phyloP scores from a whole-genome alignment of 2,888 invertebrate genomes.

The Bombylius major region DNA sequence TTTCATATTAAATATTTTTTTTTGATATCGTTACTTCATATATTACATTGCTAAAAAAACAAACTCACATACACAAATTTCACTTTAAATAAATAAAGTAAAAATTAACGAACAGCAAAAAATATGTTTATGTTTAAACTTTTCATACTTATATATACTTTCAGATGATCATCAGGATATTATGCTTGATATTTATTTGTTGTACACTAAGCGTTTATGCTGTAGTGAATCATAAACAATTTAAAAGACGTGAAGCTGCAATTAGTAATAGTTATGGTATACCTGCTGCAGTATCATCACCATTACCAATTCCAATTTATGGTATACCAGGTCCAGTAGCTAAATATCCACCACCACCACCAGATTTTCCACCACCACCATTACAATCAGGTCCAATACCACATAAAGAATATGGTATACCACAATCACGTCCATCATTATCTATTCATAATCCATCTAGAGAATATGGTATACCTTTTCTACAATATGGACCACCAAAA shows the following conservation, averaged over 20 bases:
- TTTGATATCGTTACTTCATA: too few relatives aligned
- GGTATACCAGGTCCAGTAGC: slow-evolving; percentile 41
- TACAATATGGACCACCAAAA: slow-evolving; percentile 40
- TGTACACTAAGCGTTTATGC: slow-evolving; percentile 13
- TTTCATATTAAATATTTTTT: too few relatives aligned
- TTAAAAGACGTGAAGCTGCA: slow-evolving; percentile 22
- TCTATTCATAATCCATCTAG: slow-evolving; percentile 14
- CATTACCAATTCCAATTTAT: slow-evolving; percentile 45
- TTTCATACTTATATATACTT: slow-evolving; percentile 11
- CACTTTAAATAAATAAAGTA: background rate
- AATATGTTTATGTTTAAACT: background rate
- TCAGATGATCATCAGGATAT: slow-evolving; percentile 20
- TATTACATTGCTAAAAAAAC: too few relatives aligned
- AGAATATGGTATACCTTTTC: slow-evolving; percentile 32
- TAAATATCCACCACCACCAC: slow-evolving; percentile 38
- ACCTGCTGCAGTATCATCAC: slow-evolving; percentile 38
- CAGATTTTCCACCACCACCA: slow-evolving; percentile 36
- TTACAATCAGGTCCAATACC: slow-evolving; percentile 34
- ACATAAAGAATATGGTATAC: slow-evolving; percentile 36
- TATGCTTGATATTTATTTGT: slow-evolving; percentile 15
- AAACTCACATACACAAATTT: too few relatives aligned
- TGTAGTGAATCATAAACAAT: slow-evolving; percentile 22
- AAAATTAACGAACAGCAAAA: background rate
- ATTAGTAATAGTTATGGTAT: slow-evolving; percentile 38
- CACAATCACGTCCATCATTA: slow-evolving; percentile 27